Evolutionary conservation across 2,113 vertebrate species (phyloP).

Genomic region (Amblyornis subalaris): DNA sequence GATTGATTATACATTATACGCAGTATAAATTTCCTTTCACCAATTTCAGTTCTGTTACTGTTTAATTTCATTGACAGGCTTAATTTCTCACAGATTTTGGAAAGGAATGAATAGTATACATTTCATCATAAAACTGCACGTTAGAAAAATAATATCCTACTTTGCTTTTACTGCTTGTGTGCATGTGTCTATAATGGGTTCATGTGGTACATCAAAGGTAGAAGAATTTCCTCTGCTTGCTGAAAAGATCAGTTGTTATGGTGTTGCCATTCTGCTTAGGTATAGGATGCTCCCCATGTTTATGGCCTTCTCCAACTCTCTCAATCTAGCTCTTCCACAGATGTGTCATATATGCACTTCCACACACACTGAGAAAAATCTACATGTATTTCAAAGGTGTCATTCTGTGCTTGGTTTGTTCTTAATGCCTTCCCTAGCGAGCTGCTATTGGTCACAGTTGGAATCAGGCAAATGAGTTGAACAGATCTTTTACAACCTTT

Average conservation of each 20-base stretch:
- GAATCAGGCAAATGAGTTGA: background rate
- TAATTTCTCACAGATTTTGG: background rate
- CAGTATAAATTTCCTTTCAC: background rate
- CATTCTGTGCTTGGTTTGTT: background rate
- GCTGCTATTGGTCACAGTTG: background rate
- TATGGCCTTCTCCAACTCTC: background rate
- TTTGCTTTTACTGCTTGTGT: background rate
- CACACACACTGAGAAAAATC: background rate
- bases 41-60: background rate
- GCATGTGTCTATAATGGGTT: background rate
- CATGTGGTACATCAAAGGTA: background rate
- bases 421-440: background rate
- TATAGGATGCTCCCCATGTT: background rate
- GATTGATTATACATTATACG: background rate
- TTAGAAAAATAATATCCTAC: background rate
- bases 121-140: background rate
- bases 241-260: background rate
- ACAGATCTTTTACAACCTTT: background rate
- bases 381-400: background rate
- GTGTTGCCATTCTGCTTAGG: background rate
- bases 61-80: background rate
- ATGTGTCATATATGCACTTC: background rate
- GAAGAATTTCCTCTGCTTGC: background rate
- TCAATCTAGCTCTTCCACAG: background rate
- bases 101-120: background rate